A percentile compares a stretch with the other conserved stretches of the same genome.
These are phyloP conservation scores for Mobula hypostoma DNA, from an alignment of 2,113 vertebrate species.

Conservation along the genomic window DNA sequence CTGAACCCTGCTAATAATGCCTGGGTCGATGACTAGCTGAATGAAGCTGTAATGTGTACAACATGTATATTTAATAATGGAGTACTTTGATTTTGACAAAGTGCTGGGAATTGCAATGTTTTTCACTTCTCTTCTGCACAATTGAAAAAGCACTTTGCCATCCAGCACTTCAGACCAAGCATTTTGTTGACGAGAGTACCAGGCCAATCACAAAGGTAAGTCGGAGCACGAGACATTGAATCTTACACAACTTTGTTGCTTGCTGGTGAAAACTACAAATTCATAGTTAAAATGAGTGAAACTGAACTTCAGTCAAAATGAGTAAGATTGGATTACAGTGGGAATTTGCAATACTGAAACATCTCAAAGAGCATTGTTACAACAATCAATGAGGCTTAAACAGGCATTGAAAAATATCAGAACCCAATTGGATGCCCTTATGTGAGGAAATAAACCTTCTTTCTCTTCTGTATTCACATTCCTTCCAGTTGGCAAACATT, in stretches of 20 bases:
- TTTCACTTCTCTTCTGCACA: conserved; percentile 25
- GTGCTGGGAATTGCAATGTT: conserved; percentile 15
- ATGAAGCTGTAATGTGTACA: not conserved
- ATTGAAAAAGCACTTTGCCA: conserved; percentile 30
- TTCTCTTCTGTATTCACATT: no score
- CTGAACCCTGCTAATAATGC: conserved; percentile 5
- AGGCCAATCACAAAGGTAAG: not conserved
- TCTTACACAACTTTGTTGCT: not conserved
- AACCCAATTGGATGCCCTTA: no score
- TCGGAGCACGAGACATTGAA: not conserved
- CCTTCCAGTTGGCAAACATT: no score
- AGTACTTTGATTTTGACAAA: conserved; percentile 26
- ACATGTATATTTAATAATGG: conserved; percentile 34
- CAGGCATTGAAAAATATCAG: not conserved
- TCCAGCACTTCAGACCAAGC: not conserved
- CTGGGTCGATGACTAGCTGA: conserved; percentile 28
- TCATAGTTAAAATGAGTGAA: not conserved
- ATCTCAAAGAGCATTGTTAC: not conserved
- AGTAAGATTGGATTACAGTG: not conserved
- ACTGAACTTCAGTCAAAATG: not conserved
- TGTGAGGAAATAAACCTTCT: not conserved
- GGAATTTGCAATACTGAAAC: not conserved
- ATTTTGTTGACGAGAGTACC: conserved; percentile 1
- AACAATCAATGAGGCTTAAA: no score
- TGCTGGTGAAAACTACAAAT: conserved; percentile 17